Evolutionary conservation across 2,888 invertebrate genomes (phyloP).

Genomic region (Venusia cambrica): DNA sequence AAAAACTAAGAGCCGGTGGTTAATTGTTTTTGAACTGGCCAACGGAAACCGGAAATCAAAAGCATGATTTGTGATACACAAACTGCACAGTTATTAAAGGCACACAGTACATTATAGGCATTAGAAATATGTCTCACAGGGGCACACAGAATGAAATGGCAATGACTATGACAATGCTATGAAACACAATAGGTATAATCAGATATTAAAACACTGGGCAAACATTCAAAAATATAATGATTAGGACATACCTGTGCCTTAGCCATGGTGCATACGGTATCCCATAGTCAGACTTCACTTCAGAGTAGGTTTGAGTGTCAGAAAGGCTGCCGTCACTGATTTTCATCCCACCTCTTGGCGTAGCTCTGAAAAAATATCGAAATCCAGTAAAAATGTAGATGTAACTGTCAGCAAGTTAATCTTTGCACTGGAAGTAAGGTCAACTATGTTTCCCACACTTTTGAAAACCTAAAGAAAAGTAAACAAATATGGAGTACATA

Average conservation of each 20-base stretch:
- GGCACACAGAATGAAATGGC: conserved; percentile 30
- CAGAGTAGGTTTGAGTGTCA: conserved; percentile 89
- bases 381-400: too few relatives aligned
- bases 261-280: conserved; percentile 93
- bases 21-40: conserved; percentile 58
- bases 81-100: conserved; percentile 30
- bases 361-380: conserved; percentile 51
- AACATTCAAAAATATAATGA: conserved; percentile 33
- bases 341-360: conserved; percentile 78
- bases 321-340: conserved; percentile 91
- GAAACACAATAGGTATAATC: conserved; percentile 24
- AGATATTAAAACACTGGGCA: conserved; percentile 22
- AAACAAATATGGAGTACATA: background rate
- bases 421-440: conserved; percentile 10
- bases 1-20: too few relatives aligned
- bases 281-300: conserved; percentile 88
- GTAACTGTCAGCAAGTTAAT: conserved; percentile 3
- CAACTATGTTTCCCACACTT: conserved; percentile 37
- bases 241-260: conserved; percentile 85
- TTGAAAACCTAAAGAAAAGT: conserved; percentile 1
- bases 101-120: conserved; percentile 23
- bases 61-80: conserved; percentile 51
- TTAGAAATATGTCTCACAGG: conserved; percentile 29
- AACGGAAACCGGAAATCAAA: conserved; percentile 51
- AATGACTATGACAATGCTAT: conserved; percentile 39